A percentile compares a stretch with the other conserved stretches of the same genome.
phyloP scores from a whole-genome alignment of 1,140 invertebrate genomes.

The Chymomyza costata region DNA sequence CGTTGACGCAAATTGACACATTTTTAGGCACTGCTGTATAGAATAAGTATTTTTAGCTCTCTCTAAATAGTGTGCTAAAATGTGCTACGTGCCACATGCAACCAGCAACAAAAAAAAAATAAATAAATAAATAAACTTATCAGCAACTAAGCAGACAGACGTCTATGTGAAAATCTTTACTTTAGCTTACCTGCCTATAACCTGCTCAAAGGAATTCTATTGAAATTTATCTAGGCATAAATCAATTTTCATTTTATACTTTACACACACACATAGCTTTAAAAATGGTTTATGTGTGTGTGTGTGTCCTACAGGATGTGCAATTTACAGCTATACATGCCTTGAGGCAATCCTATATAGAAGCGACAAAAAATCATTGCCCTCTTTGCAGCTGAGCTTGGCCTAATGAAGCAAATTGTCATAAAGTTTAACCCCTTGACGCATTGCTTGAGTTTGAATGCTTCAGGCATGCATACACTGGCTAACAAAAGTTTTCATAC shows the following conservation, averaged over 20 bases:
- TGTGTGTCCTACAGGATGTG: too few relatives aligned
- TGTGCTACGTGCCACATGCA: conserved; percentile 30
- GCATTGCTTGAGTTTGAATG: conserved; percentile 15
- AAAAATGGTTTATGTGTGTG: conserved; percentile 7
- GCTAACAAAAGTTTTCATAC: too few relatives aligned
- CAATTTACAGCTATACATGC: too few relatives aligned
- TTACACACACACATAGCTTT: conserved; percentile 47
- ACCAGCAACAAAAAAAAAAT: conserved; percentile 15
- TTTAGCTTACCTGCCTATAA: too few relatives aligned
- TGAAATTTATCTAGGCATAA: conserved; percentile 52
- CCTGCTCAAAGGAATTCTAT: too few relatives aligned
- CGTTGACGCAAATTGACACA: conserved; percentile 68
- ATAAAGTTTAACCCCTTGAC: too few relatives aligned
- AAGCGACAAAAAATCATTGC: conserved; percentile 21
- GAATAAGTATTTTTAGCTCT: conserved; percentile 28
- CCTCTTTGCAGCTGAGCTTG: conserved; percentile 9
- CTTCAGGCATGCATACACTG: too few relatives aligned
- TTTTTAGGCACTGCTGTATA: conserved; percentile 38
- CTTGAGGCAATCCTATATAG: too few relatives aligned
- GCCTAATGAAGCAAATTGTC: conserved; percentile 49
- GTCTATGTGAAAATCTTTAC: too few relatives aligned
- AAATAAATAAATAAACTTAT: too few relatives aligned
- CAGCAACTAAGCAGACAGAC: too few relatives aligned
- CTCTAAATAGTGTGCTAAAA: conserved; percentile 66
- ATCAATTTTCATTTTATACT: conserved; percentile 67